phyloP scores from a whole-genome alignment of 2,888 invertebrate species.

The Hoplodrina blanda region DNA sequence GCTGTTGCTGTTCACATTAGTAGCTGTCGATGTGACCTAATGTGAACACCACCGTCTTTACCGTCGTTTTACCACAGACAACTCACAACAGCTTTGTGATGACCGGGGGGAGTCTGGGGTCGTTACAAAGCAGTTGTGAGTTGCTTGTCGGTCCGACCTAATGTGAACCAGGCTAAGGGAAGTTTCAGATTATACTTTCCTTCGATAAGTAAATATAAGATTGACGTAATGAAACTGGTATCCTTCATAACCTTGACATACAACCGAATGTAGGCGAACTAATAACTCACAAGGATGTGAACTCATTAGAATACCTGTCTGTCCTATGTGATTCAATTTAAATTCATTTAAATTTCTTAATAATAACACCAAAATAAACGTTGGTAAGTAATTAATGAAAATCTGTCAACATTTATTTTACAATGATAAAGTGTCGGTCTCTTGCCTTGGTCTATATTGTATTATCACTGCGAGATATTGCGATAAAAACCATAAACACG shows the following conservation, averaged over 20 bases:
- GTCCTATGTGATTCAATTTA: neutral
- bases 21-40: no score
- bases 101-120: no score
- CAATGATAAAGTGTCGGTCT: slow-evolving; percentile 56
- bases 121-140: no score
- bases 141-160: no score
- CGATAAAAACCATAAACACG: slow-evolving; percentile 37
- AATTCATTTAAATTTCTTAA: neutral
- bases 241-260: neutral
- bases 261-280: neutral
- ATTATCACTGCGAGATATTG: slow-evolving; percentile 40
- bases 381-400: slow-evolving; percentile 11
- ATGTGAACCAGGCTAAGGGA: no score
- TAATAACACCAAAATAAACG: slow-evolving; percentile 2
- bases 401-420: slow-evolving; percentile 34
- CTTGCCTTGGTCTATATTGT: slow-evolving; percentile 69
- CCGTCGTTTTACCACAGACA: no score
- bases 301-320: neutral
- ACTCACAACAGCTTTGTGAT: no score
- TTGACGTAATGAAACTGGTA: neutral
- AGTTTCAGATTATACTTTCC: no score
- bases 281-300: neutral
- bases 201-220: neutral
- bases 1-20: no score
- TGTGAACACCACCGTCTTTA: no score